Conservation (phyloP, 2,888 invertebrate species). For the Geophilus truncorum region DNA sequence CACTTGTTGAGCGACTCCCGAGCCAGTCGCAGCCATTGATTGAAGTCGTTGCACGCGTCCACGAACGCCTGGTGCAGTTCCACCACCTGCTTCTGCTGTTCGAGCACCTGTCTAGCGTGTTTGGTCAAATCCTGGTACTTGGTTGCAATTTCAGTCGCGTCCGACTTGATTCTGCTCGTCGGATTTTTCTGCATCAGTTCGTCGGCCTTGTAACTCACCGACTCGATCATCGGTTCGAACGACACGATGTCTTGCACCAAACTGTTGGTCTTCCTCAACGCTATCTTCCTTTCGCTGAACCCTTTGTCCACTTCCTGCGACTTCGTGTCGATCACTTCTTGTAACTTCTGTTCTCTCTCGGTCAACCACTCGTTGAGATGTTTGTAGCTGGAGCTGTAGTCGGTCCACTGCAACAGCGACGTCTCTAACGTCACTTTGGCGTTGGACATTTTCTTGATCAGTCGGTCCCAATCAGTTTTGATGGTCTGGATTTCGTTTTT, state of each 20-base stretch:
- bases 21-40: constrained; percentile 85
- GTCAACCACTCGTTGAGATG: constrained; percentile 92
- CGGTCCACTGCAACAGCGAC: constrained; percentile 87
- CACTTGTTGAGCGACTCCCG: constrained; percentile 86
- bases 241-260: constrained; percentile 95
- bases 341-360: constrained; percentile 84
- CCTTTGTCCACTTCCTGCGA: constrained; percentile 46
- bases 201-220: constrained; percentile 86
- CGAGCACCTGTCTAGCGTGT: constrained; percentile 84
- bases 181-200: constrained; percentile 86
- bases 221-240: constrained; percentile 95
- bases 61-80: constrained; percentile 88
- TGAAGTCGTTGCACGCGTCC: constrained; percentile 84
- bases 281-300: constrained; percentile 79
- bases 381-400: constrained; percentile 87
- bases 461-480: constrained; percentile 85
- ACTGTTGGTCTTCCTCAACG: constrained; percentile 82
- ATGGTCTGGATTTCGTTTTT: constrained; percentile 81
- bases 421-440: constrained; percentile 88
- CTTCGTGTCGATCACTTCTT: constrained; percentile 82
- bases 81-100: constrained; percentile 75
- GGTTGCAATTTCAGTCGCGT: constrained; percentile 79
- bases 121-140: constrained; percentile 86
- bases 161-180: constrained; percentile 43
- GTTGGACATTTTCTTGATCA: constrained; percentile 84